phyloP scores from a whole-genome alignment of 2,888 invertebrate species.

The Megalurothrips usitatus region DNA sequence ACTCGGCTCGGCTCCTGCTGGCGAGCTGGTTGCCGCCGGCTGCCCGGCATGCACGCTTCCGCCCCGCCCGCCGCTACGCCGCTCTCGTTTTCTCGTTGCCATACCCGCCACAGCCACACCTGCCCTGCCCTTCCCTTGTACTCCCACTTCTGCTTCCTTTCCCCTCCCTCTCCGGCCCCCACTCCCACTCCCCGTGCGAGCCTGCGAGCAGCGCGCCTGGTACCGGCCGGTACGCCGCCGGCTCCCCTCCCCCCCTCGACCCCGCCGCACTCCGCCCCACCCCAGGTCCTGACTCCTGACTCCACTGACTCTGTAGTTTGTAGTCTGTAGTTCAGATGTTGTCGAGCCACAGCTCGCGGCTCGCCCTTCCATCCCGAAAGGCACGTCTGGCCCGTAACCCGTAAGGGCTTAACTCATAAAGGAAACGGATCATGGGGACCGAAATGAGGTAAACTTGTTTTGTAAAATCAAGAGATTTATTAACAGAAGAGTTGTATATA shows the following conservation, averaged over 20 bases:
- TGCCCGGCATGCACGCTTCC: neutral
- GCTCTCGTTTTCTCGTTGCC: neutral
- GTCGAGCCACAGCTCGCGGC: neutral
- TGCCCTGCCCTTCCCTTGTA: neutral
- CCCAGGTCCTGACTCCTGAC: neutral
- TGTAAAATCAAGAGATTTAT: neutral
- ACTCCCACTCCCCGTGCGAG: conserved; percentile 9
- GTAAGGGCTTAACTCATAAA: neutral
- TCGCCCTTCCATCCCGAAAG: neutral
- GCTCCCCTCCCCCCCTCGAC: neutral
- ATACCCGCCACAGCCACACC: neutral
- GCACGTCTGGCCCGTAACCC: neutral
- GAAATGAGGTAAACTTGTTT: neutral
- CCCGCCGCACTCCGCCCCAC: neutral
- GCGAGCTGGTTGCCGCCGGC: too few species aligned
- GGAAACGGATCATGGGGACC: neutral
- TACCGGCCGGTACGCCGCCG: conserved; percentile 7
- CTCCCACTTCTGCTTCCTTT: neutral
- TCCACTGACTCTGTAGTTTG: neutral
- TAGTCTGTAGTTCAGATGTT: neutral
- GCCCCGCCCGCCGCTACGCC: conserved; percentile 1
- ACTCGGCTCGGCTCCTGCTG: too few species aligned
- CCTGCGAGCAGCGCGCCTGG: conserved; percentile 5
- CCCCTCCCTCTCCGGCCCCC: neutral
- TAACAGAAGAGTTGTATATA: neutral